A percentile compares a stretch with the other conserved stretches of the same genome.
Conservation (phyloP, 2,888 invertebrate species). For the Drosophila mulleri region DNA sequence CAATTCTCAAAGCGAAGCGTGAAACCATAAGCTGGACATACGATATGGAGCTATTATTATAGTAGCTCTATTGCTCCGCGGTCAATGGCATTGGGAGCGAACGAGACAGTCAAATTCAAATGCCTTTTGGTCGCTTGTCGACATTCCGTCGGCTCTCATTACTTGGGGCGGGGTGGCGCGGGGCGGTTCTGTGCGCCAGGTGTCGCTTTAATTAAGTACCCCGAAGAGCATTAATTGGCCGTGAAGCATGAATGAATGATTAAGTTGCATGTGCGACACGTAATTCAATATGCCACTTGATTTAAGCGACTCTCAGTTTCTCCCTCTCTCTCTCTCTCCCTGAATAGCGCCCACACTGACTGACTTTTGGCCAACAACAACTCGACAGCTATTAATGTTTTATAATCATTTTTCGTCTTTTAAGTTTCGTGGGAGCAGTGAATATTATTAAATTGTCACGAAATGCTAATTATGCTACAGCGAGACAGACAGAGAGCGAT, state of each 20-base stretch:
- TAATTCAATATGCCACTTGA: conserved; percentile 40
- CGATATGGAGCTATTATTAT: not conserved
- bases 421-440: not conserved
- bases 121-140: conserved; percentile 31
- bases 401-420: conserved; percentile 25
- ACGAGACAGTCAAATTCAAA: conserved; percentile 16
- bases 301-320: conserved; percentile 1
- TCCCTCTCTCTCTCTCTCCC: not conserved
- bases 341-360: conserved; percentile 31
- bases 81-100: conserved; percentile 44
- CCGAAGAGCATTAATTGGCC: conserved; percentile 38
- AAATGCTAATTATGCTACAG: not conserved
- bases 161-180: conserved; percentile 9
- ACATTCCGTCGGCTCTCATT: conserved; percentile 38
- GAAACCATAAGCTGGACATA: conserved; percentile 3
- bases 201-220: conserved; percentile 50
- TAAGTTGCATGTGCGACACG: conserved; percentile 35
- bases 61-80: conserved; percentile 14
- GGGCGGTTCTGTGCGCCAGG: conserved; percentile 20
- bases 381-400: conserved; percentile 32
- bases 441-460: conserved; percentile 13
- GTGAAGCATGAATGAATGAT: conserved; percentile 66
- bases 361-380: conserved; percentile 20
- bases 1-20: conserved; percentile 13
- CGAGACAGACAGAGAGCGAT: too few species aligned